phyloP scores from a whole-genome alignment of 2,113 vertebrate genomes.

The Ptychochromis oligacanthus region DNA sequence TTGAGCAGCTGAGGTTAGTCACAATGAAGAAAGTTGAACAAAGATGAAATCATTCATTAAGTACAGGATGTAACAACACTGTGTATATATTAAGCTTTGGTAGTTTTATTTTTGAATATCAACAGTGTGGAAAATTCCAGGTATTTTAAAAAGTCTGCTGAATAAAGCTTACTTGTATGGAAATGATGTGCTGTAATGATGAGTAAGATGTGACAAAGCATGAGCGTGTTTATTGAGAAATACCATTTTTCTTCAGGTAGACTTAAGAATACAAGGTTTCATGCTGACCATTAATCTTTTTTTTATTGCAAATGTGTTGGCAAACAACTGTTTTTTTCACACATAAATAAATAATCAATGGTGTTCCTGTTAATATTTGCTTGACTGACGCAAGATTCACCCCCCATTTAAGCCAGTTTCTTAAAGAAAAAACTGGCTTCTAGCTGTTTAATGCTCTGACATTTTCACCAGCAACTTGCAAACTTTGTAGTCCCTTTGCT shows the following conservation, averaged over 20 bases:
- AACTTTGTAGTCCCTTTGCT: too few species aligned
- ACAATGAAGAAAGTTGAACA: neutral
- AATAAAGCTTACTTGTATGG: neutral
- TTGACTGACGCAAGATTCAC: neutral
- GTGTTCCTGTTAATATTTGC: neutral
- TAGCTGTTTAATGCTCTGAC: neutral
- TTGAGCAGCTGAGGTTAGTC: neutral
- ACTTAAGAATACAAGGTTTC: neutral
- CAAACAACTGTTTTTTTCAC: neutral
- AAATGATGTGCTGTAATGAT: neutral
- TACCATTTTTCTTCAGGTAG: neutral
- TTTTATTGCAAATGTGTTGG: neutral
- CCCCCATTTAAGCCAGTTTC: neutral
- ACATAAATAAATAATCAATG: neutral
- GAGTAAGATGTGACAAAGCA: neutral
- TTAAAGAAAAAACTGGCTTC: neutral
- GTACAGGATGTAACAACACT: neutral
- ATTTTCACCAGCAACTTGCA: neutral
- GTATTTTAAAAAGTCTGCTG: neutral
- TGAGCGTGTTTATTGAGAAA: neutral
- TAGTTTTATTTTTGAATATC: neutral
- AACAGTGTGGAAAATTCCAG: neutral
- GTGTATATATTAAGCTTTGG: neutral
- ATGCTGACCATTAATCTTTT: neutral
- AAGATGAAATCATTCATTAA: neutral